These are phyloP conservation scores for Drosophila pseudotalamancana DNA, from an alignment of 2,888 invertebrate genomes.

Conservation along the genomic window DNA sequence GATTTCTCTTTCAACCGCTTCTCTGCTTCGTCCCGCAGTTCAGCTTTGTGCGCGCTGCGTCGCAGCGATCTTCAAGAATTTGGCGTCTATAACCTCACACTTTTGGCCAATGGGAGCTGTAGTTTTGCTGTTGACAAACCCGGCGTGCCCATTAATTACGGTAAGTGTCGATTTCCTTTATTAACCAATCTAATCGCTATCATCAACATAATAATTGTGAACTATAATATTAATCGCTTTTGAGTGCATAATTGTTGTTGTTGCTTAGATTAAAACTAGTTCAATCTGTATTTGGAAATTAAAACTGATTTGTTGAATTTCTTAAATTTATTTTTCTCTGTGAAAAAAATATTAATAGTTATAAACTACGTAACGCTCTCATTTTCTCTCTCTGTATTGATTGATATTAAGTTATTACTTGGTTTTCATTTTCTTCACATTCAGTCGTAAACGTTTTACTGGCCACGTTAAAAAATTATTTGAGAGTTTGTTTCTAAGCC, in stretches of 20 bases:
- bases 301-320: not conserved
- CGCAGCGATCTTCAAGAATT: conserved; percentile 87
- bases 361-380: too few species aligned
- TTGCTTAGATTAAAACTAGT: not conserved
- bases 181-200: conserved; percentile 10
- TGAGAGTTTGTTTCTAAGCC: too few species aligned
- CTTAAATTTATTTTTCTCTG: too few species aligned
- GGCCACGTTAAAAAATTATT: too few species aligned
- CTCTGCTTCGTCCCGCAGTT: conserved; percentile 81
- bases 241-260: not conserved
- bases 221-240: not conserved
- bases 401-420: too few species aligned
- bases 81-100: conserved; percentile 88
- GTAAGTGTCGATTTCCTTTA: conserved; percentile 45
- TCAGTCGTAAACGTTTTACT: not conserved
- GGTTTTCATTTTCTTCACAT: too few species aligned
- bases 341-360: too few species aligned
- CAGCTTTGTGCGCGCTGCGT: conserved; percentile 85
- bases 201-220: too few species aligned
- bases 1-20: conserved; percentile 35
- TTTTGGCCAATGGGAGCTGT: conserved; percentile 85
- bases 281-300: not conserved
- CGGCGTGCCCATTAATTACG: conserved; percentile 89
- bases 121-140: conserved; percentile 86
- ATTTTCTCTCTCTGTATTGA: too few species aligned